phyloP scores from a whole-genome alignment of 2,888 invertebrate genomes.

The Tenthredo scrophulariae region DNA sequence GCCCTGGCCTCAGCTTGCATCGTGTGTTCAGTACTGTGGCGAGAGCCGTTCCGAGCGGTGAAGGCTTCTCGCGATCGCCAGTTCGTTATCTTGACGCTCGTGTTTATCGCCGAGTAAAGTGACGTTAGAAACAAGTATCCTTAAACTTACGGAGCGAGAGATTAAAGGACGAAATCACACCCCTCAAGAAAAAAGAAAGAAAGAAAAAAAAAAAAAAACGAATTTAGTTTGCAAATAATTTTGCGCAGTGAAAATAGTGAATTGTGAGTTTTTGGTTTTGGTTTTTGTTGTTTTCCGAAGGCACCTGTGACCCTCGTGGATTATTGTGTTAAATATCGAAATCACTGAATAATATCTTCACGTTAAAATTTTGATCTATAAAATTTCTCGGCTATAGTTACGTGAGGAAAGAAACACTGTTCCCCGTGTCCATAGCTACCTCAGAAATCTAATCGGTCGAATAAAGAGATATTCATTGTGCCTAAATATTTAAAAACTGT shows the following conservation, averaged over 20 bases:
- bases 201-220: not conserved
- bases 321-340: constrained; percentile 14
- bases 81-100: not conserved
- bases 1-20: constrained; percentile 74
- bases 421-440: not conserved
- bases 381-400: not conserved
- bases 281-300: constrained; percentile 18
- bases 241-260: not conserved
- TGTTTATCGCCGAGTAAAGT: constrained; percentile 24
- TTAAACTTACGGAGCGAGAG: not conserved
- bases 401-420: not conserved
- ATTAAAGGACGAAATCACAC: not conserved
- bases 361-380: not conserved
- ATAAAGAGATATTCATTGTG: not conserved
- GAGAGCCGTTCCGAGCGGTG: constrained; percentile 73
- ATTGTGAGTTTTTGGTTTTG: constrained; percentile 14
- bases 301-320: constrained; percentile 16
- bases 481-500: not conserved
- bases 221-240: not conserved
- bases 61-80: constrained; percentile 58
- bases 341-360: not conserved
- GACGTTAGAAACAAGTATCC: not conserved
- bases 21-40: constrained; percentile 74
- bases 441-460: not conserved
- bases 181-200: not conserved